Base-by-base conservation (phyloP, 2,888 invertebrate species). In the Carpatolechia fugitivella region DNA sequence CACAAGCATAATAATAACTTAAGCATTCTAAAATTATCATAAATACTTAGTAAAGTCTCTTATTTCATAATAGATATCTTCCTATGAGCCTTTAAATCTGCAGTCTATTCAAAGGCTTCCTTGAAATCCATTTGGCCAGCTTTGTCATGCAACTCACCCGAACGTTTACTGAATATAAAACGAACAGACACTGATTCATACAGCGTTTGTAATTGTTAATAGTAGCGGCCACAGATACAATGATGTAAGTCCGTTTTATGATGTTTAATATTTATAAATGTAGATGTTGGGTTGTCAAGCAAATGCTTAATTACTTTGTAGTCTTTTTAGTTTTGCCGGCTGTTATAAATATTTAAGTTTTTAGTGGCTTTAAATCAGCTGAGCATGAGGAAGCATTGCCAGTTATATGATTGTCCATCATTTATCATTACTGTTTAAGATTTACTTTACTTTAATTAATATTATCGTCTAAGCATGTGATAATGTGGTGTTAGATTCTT, bases 111-210 rank as follows among this genome's bases (percentile, higher is more conserved):
- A 20, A 49, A 49, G n/a, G 49, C 49, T 35, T 35, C 33, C 35
- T 44, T 44, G 33, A 52, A 44, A 44, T 33, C 20, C 13, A 11
- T 44, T 44, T 33, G 18, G 20, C n/a, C 6, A 6, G 4, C 18
- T 20, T 47, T 30, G 40, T 52, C 40, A 48, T 20, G 51, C 38
- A 36, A 30, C 50, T 41, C 30, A 49, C 36, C 36, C 13, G 31
- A 48, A 51, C 48, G 36, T 46, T 36, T 40, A 49, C 53, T 50
- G 55, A 55, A 58, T 58, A 44, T 58, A 58, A 58, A 57, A 35
- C 44, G 11, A 54, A 33, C 35, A 20, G 18, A 38, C 38, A 36
- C 29, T 57, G 55, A 57, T 55, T 57, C 57, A 55, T 55, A 48
- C 41, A 8, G 40, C 40, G 18, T 41, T 41, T 47, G 51, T 46